Percentiles rank a stretch among this genome's conserved stretches.
These are phyloP conservation scores for Theocolax elegans DNA, from an alignment of 1,140 invertebrate genomes.

Conservation along the genomic window DNA sequence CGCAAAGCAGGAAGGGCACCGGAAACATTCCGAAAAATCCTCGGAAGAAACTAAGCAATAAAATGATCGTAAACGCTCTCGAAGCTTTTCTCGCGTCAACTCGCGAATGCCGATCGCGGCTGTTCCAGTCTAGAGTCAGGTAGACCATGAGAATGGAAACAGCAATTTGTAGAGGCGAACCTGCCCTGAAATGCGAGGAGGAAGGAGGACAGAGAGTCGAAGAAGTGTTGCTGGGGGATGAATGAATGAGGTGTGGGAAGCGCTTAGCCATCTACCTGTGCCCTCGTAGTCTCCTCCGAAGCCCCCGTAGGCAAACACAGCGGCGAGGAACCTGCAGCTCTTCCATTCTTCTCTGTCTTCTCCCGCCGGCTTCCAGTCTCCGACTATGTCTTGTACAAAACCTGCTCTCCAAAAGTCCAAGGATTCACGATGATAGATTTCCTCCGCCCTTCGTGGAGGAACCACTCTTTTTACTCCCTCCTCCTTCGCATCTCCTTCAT, in stretches of 20 bases:
- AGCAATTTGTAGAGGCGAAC: neutral
- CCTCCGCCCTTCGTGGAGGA: neutral
- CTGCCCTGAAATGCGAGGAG: neutral
- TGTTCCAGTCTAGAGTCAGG: neutral
- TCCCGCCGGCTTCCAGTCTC: neutral
- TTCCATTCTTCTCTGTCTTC: neutral
- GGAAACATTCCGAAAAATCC: slow-evolving; percentile 4
- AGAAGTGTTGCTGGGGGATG: slow-evolving; percentile 26
- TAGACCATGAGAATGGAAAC: slow-evolving; percentile 21
- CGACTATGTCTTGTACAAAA: slow-evolving; percentile 8
- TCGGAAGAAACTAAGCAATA: neutral
- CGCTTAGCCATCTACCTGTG: slow-evolving; percentile 19
- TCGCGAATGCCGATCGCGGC: slow-evolving; percentile 11
- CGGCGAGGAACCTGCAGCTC: slow-evolving; percentile 4
- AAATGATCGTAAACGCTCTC: slow-evolving; percentile 18
- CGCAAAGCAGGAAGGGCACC: neutral
- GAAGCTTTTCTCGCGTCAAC: neutral
- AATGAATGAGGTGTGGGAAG: slow-evolving; percentile 33
- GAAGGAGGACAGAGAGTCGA: neutral
- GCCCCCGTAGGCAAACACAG: neutral
- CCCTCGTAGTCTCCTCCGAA: neutral
- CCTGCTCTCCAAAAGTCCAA: slow-evolving; percentile 6
- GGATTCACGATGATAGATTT: slow-evolving; percentile 22
- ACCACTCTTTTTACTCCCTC: neutral
- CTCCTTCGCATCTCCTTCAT: no score